Evolutionary conservation across 2,113 vertebrate species (phyloP).

Genomic region (Halichoerus grypus): DNA sequence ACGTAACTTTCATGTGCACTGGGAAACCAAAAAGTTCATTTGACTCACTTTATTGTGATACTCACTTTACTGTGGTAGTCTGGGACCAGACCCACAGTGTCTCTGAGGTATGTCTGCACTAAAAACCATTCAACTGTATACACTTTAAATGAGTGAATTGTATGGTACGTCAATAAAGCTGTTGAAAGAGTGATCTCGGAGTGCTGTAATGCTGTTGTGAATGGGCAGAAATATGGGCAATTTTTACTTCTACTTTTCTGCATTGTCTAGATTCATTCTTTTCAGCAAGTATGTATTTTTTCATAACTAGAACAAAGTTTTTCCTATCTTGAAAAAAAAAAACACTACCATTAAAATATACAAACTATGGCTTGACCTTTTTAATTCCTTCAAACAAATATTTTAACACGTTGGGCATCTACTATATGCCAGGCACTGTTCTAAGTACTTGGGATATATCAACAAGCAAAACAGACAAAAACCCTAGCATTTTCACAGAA

Average conservation of each 20-base stretch:
- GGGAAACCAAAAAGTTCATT: neutral
- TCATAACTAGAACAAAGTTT: neutral
- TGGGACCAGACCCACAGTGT: neutral
- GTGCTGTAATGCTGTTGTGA: neutral
- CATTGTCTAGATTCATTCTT: neutral
- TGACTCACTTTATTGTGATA: neutral
- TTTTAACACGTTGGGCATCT: neutral
- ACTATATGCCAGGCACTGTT: neutral
- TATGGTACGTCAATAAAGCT: neutral
- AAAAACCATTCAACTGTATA: neutral
- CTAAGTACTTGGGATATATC: neutral
- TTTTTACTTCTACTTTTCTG: neutral
- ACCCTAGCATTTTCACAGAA: neutral
- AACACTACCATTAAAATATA: neutral
- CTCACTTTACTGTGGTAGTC: neutral
- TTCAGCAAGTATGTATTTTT: neutral
- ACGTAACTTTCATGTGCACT: neutral
- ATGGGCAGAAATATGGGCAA: neutral
- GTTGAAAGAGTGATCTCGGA: neutral
- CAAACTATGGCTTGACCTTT: neutral
- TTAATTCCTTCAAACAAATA: slow-evolving; percentile 36
- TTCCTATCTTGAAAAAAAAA: neutral
- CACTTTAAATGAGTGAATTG: neutral
- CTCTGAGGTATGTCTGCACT: neutral
- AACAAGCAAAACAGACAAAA: neutral